Percentiles rank a stretch among this genome's conserved stretches.
Evolutionary conservation across 2,113 vertebrate species (phyloP).

Genomic region (Melanotaenia duboulayi): DNA sequence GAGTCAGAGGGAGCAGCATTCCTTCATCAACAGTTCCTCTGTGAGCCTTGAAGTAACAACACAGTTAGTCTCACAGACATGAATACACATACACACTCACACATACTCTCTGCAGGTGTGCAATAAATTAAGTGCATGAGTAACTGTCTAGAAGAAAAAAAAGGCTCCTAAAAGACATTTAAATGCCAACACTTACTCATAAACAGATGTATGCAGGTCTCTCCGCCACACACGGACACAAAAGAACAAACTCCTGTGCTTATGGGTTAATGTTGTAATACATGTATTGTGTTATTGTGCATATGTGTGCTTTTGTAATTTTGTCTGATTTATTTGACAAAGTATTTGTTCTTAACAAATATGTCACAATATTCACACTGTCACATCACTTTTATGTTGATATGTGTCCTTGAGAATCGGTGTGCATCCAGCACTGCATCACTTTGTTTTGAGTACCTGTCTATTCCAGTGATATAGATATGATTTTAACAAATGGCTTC

Average conservation of each 20-base stretch:
- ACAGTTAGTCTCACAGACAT: constrained; percentile 46
- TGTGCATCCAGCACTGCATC: neutral
- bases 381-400: neutral
- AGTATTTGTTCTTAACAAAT: neutral
- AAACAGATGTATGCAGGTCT: constrained; percentile 63
- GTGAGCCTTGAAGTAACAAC: constrained; percentile 57
- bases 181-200: constrained; percentile 56
- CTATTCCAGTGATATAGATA: constrained; percentile 44
- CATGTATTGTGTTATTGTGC: neutral
- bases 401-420: neutral
- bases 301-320: neutral
- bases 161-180: constrained; percentile 37
- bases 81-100: constrained; percentile 22
- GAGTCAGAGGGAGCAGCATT: constrained; percentile 77
- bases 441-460: constrained; percentile 13
- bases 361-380: neutral
- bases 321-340: too few relatives aligned
- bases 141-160: constrained; percentile 73
- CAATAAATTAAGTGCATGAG: constrained; percentile 79
- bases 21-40: constrained; percentile 68
- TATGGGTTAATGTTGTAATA: neutral
- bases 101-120: constrained; percentile 74
- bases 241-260: constrained; percentile 5
- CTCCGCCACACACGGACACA: constrained; percentile 31
- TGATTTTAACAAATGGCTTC: constrained; percentile 35